Conservation (phyloP, 2,888 invertebrate genomes). For the Amiota minor region DNA sequence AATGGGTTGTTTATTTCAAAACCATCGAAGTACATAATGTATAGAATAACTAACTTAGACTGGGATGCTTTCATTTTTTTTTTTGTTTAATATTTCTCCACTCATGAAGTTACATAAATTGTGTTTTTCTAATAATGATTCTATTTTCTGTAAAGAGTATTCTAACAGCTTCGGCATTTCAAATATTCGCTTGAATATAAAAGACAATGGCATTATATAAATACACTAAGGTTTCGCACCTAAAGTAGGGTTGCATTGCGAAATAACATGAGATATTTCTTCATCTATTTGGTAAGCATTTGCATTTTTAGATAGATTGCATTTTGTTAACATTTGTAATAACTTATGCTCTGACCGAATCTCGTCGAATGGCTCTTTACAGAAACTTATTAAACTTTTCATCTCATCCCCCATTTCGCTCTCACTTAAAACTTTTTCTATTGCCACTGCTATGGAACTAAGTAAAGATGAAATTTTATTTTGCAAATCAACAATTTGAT, state of each 20-base stretch:
- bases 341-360: slow-evolving; percentile 37
- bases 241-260: slow-evolving; percentile 33
- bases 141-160: slow-evolving; percentile 28
- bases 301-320: slow-evolving; percentile 37
- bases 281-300: slow-evolving; percentile 29
- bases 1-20: background rate
- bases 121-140: background rate
- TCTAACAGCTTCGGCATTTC: slow-evolving; percentile 33
- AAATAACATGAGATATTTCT: slow-evolving; percentile 26
- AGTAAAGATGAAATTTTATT: slow-evolving; percentile 7
- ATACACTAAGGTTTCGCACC: slow-evolving; percentile 12
- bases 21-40: background rate
- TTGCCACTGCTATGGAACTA: background rate
- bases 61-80: background rate
- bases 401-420: slow-evolving; percentile 28
- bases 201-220: slow-evolving; percentile 36
- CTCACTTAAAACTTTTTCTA: background rate
- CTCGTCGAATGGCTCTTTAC: slow-evolving; percentile 39
- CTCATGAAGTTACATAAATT: background rate
- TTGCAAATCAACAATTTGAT: background rate
- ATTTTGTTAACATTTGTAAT: slow-evolving; percentile 35
- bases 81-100: background rate
- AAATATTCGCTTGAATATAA: slow-evolving; percentile 35
- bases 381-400: slow-evolving; percentile 33
- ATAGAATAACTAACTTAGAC: background rate